Percentiles rank a stretch among this genome's conserved stretches.
Evolutionary conservation across 2,113 vertebrate species (phyloP).

Genomic region (Neodontobutis hainanensis): DNA sequence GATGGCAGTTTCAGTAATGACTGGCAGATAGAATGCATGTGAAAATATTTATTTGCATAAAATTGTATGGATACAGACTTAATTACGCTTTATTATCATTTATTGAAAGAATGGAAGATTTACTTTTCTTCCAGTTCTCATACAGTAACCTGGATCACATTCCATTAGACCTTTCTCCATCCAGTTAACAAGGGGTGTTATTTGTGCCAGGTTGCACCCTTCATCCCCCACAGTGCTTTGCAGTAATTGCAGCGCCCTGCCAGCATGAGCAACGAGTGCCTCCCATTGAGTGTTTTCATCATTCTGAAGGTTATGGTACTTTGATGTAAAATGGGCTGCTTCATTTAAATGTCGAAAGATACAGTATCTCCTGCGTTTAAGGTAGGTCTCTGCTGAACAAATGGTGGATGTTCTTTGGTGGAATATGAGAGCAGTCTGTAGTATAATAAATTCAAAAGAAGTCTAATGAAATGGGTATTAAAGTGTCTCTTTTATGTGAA

Average conservation of each 20-base stretch:
- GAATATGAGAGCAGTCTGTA: slow-evolving; percentile 6
- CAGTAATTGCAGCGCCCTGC: slow-evolving; percentile 57
- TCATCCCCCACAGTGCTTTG: slow-evolving; percentile 36
- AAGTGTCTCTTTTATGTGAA: slow-evolving; percentile 1
- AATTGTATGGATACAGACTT: no score
- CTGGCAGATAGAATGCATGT: slow-evolving; percentile 10
- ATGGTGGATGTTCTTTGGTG: slow-evolving; percentile 10
- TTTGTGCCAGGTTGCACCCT: slow-evolving; percentile 54
- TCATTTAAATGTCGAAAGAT: slow-evolving; percentile 55
- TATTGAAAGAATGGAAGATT: no score
- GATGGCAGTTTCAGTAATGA: slow-evolving; percentile 33
- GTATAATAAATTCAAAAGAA: not conserved
- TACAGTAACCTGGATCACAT: not conserved
- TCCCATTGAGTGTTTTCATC: slow-evolving; percentile 66
- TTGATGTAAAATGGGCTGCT: slow-evolving; percentile 47
- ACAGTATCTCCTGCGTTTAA: slow-evolving; percentile 18
- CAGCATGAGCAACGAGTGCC: slow-evolving; percentile 41
- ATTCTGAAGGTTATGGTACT: slow-evolving; percentile 64
- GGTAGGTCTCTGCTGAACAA: slow-evolving; percentile 35
- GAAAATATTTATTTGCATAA: not conserved
- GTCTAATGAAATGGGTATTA: not conserved
- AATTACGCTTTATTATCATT: no score
- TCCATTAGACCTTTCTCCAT: slow-evolving; percentile 9
- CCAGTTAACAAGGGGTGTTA: slow-evolving; percentile 28
- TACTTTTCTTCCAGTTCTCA: not conserved